Percentiles rank a stretch among this genome's conserved stretches.
Conservation (phyloP, 2,797 vertebrate genomes). For the Florisuga fusca region DNA sequence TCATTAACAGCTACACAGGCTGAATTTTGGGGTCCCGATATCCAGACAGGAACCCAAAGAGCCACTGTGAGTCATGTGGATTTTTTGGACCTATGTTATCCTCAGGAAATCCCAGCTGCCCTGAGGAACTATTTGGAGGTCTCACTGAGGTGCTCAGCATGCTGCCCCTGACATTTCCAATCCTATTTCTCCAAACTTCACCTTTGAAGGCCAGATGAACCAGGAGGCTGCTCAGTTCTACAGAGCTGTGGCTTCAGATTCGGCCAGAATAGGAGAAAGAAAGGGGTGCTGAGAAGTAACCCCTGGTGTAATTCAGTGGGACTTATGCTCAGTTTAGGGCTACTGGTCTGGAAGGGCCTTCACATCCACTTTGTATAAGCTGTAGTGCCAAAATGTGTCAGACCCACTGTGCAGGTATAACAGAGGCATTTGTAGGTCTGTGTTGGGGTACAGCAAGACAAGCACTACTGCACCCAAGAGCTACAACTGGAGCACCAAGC, state of each 20-base stretch:
- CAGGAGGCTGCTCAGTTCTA: neutral
- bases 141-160: neutral
- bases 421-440: rapidly evolving
- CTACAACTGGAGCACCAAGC: neutral
- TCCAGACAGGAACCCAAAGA: neutral
- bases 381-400: neutral
- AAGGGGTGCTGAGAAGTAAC: neutral
- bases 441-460: neutral
- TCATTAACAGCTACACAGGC: neutral
- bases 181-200: neutral
- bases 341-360: neutral
- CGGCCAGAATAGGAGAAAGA: rapidly evolving
- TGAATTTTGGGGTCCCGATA: neutral
- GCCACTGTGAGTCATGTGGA: neutral
- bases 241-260: neutral
- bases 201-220: neutral
- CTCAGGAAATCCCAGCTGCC: neutral
- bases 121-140: neutral
- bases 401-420: neutral
- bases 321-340: neutral
- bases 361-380: neutral
- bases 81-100: neutral
- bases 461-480: neutral
- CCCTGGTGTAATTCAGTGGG: neutral
- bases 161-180: neutral